phyloP scores from a whole-genome alignment of 1,140 invertebrate genomes.

The Trichoplusia ni region DNA sequence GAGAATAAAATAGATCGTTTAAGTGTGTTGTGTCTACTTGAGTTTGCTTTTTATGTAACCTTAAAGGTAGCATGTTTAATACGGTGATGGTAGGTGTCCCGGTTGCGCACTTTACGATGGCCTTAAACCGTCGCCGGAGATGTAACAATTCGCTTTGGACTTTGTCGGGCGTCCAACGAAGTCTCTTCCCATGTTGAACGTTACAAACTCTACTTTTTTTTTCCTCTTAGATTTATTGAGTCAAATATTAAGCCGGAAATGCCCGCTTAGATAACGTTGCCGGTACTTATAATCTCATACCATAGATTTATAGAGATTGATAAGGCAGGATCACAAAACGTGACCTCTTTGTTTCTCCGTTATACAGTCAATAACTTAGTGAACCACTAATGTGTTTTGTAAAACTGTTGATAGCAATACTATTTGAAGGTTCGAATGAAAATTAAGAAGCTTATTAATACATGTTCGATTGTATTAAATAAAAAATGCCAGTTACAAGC shows the following conservation, averaged over 20 bases:
- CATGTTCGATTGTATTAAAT: too few species aligned
- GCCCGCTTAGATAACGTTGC: conserved; percentile 22
- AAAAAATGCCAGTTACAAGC: too few species aligned
- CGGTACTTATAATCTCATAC: neutral
- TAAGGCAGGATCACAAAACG: neutral
- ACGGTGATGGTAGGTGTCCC: conserved; percentile 11
- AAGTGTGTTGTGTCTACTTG: too few species aligned
- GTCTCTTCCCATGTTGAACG: conserved; percentile 32
- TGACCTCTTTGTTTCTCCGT: neutral
- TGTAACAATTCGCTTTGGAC: conserved; percentile 31
- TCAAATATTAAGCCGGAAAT: conserved; percentile 33
- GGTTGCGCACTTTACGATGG: conserved; percentile 33
- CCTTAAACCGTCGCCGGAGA: conserved; percentile 24
- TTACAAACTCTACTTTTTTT: conserved; percentile 19
- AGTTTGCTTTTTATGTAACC: conserved; percentile 14
- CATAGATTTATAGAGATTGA: conserved; percentile 4
- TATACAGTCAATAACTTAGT: too few species aligned
- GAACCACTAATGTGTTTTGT: too few species aligned
- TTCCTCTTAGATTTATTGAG: conserved; percentile 30
- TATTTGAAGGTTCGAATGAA: too few species aligned
- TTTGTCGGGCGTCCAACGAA: conserved; percentile 40
- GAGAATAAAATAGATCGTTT: too few species aligned
- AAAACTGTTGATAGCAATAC: too few species aligned
- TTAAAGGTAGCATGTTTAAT: conserved; percentile 18
- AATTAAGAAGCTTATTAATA: too few species aligned